phyloP scores from a whole-genome alignment of 2,888 invertebrate genomes.

The Acanthosepion esculentum region DNA sequence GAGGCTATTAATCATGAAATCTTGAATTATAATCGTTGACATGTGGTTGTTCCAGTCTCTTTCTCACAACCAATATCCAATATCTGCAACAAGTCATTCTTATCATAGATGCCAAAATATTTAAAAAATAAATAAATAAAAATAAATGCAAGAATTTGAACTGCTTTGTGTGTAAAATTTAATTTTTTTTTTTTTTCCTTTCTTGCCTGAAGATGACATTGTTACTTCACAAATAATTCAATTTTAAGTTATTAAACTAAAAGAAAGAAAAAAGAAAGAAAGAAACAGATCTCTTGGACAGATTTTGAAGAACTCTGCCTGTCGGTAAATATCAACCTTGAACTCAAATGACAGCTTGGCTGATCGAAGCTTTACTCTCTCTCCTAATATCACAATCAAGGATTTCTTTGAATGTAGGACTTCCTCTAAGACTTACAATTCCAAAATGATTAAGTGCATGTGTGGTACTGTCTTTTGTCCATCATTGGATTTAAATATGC shows the following conservation, averaged over 20 bases:
- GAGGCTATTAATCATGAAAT: background rate
- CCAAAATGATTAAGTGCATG: conserved; percentile 33
- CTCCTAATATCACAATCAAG: background rate
- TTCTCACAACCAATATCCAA: background rate
- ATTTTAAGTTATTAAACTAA: background rate
- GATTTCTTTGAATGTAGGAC: background rate
- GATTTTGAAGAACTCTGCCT: conserved; percentile 20
- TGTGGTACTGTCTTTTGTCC: conserved; percentile 20
- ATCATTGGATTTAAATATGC: background rate
- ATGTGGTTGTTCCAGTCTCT: background rate
- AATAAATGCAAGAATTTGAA: background rate
- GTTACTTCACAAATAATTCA: background rate
- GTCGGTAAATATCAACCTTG: background rate
- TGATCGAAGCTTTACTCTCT: background rate
- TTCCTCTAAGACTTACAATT: background rate
- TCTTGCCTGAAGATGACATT: background rate
- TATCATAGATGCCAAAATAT: conserved; percentile 33
- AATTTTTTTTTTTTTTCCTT: background rate
- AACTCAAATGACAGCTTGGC: background rate
- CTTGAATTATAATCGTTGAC: background rate
- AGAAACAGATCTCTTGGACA: background rate
- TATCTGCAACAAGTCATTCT: conserved; percentile 3
- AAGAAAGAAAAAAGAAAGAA: background rate
- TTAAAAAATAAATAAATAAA: background rate
- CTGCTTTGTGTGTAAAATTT: background rate